Conservation (phyloP, 2,113 vertebrate genomes). For the Macaca nemestrina region DNA sequence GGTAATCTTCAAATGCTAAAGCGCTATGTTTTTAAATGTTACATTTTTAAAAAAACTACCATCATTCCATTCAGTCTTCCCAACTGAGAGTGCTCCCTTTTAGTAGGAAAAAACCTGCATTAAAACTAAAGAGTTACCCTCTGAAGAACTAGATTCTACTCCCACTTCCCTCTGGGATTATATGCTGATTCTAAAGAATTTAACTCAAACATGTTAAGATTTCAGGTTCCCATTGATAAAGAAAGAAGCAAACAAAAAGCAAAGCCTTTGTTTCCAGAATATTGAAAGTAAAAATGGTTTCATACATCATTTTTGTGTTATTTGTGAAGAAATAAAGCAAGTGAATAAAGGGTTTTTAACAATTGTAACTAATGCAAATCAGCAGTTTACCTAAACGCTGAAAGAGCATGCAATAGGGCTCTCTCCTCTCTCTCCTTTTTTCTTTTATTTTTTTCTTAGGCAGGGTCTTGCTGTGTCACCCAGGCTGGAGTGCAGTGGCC, state of each 20-base stretch:
- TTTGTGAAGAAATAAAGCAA: slow-evolving; percentile 8
- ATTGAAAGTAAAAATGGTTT: slow-evolving; percentile 28
- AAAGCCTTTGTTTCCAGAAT: neutral
- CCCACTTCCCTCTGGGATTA: neutral
- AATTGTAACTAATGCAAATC: neutral
- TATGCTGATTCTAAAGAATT: slow-evolving; percentile 23
- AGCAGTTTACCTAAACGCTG: neutral
- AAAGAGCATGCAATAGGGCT: neutral
- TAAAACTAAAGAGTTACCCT: neutral
- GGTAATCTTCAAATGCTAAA: neutral
- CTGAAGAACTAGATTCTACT: neutral
- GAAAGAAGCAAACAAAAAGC: slow-evolving; percentile 11
- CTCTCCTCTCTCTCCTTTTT: neutral
- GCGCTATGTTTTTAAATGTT: neutral
- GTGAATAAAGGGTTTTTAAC: neutral
- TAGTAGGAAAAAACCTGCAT: neutral
- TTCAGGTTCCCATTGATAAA: neutral
- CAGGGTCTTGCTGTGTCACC: no score
- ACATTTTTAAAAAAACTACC: neutral
- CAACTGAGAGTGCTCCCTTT: neutral
- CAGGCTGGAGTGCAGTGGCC: no score
- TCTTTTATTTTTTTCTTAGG: no score
- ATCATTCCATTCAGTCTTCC: neutral
- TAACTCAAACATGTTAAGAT: neutral
- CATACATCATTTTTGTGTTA: neutral